Percentiles rank a stretch among this genome's conserved stretches.
Conservation (phyloP, 2,888 invertebrate genomes). For the Morpho deidamia region DNA sequence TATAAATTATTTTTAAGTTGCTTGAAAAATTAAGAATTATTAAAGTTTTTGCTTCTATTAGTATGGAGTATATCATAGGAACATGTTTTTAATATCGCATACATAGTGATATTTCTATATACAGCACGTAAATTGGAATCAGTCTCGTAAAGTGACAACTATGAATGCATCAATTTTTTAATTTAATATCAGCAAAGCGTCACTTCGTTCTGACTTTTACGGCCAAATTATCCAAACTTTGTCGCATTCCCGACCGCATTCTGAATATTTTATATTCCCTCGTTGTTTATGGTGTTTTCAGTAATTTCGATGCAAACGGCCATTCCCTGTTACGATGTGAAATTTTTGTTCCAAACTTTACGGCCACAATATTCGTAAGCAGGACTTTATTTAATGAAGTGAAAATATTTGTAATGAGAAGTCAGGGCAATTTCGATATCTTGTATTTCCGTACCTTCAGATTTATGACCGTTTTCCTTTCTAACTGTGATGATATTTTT, state of each 20-base stretch:
- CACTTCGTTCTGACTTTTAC: constrained; percentile 10
- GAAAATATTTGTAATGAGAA: constrained; percentile 4
- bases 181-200: constrained; percentile 2
- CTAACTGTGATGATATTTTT: neutral
- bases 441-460: neutral
- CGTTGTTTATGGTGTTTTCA: constrained; percentile 12
- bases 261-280: constrained; percentile 17
- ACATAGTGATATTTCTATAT: no score
- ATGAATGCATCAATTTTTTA: constrained; percentile 1
- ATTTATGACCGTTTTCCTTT: neutral
- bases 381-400: constrained; percentile 7
- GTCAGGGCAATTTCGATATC: neutral
- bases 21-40: no score
- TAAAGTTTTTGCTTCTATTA: no score
- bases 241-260: constrained; percentile 11
- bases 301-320: constrained; percentile 10
- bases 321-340: constrained; percentile 17
- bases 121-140: no score
- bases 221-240: constrained; percentile 15
- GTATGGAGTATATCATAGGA: no score
- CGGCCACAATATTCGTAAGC: constrained; percentile 19
- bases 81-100: no score
- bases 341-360: constrained; percentile 14
- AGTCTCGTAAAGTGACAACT: neutral
- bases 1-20: no score